Evolutionary conservation across 2,113 vertebrate genomes (phyloP).

Genomic region (Elephantulus edwardii): DNA sequence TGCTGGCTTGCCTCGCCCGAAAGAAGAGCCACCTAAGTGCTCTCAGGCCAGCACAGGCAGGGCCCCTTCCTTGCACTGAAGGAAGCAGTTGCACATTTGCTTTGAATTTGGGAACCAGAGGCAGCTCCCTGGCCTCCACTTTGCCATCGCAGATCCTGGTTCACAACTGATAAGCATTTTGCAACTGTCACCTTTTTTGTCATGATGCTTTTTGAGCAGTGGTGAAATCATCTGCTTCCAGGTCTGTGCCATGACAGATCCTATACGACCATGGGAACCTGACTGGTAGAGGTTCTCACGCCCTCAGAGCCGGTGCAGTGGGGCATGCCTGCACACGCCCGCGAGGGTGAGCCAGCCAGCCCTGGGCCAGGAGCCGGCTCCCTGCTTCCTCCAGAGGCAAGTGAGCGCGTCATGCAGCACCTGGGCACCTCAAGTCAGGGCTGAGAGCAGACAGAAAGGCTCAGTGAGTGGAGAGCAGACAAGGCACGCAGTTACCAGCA

Average conservation of each 20-base stretch:
- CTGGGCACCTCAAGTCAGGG: neutral
- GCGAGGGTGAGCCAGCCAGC: constrained; percentile 81
- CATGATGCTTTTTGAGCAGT: constrained; percentile 83
- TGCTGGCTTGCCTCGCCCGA: too few relatives aligned
- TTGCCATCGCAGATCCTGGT: constrained; percentile 75
- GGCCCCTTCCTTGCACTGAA: neutral
- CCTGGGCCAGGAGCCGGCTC: neutral
- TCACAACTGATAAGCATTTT: constrained; percentile 84
- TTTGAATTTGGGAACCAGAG: neutral
- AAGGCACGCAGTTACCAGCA: neutral
- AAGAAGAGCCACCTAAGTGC: too few relatives aligned
- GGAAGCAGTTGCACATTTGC: neutral
- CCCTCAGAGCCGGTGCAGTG: constrained; percentile 87
- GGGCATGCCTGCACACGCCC: constrained; percentile 91
- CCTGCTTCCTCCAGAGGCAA: too few relatives aligned
- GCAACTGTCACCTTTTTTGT: constrained; percentile 88
- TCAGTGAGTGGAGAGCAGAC: neutral
- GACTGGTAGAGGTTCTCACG: constrained; percentile 94
- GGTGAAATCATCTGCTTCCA: constrained; percentile 88
- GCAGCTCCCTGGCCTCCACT: constrained; percentile 54
- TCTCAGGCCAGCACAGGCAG: too few relatives aligned
- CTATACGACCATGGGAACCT: constrained; percentile 95
- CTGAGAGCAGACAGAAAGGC: neutral
- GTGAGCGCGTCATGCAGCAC: too few relatives aligned
- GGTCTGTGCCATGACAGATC: constrained; percentile 89